Evolutionary conservation across 2,888 invertebrate genomes (phyloP).

Genomic region (Automeris io): DNA sequence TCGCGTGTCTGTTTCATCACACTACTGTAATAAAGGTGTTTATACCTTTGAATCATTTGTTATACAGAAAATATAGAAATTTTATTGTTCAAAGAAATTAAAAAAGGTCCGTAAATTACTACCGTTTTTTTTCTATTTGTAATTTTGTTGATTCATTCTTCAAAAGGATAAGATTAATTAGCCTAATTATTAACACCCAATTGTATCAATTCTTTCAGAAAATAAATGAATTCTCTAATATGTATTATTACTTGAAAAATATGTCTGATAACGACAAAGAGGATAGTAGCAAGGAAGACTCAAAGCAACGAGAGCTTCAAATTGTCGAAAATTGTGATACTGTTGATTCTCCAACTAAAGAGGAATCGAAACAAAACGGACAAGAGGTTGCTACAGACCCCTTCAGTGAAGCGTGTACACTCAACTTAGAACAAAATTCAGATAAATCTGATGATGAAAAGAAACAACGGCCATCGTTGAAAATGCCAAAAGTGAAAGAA

Average conservation of each 20-base stretch:
- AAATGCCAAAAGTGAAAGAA: slow-evolving; percentile 59
- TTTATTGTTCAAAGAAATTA: too few relatives aligned
- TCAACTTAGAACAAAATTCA: slow-evolving; percentile 53
- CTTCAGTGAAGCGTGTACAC: slow-evolving; percentile 68
- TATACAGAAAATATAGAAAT: too few relatives aligned
- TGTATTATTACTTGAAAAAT: slow-evolving; percentile 91
- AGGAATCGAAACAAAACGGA: slow-evolving; percentile 22
- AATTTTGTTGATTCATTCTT: too few relatives aligned
- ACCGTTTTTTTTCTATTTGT: too few relatives aligned
- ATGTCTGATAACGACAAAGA: slow-evolving; percentile 80
- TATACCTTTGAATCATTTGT: too few relatives aligned
- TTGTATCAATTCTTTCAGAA: slow-evolving; percentile 79
- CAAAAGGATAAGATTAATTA: too few relatives aligned
- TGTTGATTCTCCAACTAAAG: slow-evolving; percentile 49
- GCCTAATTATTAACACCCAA: too few relatives aligned
- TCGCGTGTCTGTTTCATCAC: too few relatives aligned
- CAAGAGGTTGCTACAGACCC: slow-evolving; percentile 43
- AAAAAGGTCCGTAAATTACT: too few relatives aligned
- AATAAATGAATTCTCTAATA: slow-evolving; percentile 91
- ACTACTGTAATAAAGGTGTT: too few relatives aligned
- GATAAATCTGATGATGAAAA: slow-evolving; percentile 35
- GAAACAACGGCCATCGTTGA: slow-evolving; percentile 66
- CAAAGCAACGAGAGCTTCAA: slow-evolving; percentile 57
- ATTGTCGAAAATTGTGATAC: slow-evolving; percentile 64
- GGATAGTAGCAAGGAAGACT: slow-evolving; percentile 64